These are phyloP conservation scores for Cephus pygmeus DNA, from an alignment of 2,888 invertebrate species.

Conservation along the genomic window DNA sequence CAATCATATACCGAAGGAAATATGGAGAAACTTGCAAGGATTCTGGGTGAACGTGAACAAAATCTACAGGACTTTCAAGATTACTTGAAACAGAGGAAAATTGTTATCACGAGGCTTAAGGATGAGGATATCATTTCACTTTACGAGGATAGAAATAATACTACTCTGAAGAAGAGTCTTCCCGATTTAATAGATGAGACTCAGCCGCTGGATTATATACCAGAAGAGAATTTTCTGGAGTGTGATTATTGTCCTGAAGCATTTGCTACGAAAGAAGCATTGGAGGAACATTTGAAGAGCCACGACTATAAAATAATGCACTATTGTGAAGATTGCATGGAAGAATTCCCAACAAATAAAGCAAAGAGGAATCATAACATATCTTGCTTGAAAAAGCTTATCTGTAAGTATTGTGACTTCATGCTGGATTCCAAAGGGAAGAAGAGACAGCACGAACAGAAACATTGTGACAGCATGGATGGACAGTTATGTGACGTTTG, in stretches of 20 bases:
- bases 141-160: constrained; percentile 53
- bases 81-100: constrained; percentile 59
- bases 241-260: constrained; percentile 60
- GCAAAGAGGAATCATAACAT: constrained; percentile 55
- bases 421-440: constrained; percentile 60
- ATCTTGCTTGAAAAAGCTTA: constrained; percentile 53
- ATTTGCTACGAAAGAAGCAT: constrained; percentile 47
- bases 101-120: constrained; percentile 54
- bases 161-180: constrained; percentile 35
- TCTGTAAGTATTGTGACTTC: constrained; percentile 56
- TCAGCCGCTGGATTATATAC: constrained; percentile 40
- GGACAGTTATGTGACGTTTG: constrained; percentile 62
- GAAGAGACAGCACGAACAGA: constrained; percentile 62
- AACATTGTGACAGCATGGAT: constrained; percentile 56
- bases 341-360: constrained; percentile 58
- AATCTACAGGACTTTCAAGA: constrained; percentile 56
- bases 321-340: constrained; percentile 59
- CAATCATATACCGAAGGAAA: constrained; percentile 48
- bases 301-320: constrained; percentile 60
- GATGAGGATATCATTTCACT: constrained; percentile 58
- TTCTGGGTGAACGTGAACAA: constrained; percentile 50
- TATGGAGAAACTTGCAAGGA: constrained; percentile 48
- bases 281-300: constrained; percentile 56
- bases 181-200: constrained; percentile 45
- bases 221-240: constrained; percentile 44